Conservation (phyloP, 2,888 invertebrate species). For the Myopa tessellatipennis region DNA sequence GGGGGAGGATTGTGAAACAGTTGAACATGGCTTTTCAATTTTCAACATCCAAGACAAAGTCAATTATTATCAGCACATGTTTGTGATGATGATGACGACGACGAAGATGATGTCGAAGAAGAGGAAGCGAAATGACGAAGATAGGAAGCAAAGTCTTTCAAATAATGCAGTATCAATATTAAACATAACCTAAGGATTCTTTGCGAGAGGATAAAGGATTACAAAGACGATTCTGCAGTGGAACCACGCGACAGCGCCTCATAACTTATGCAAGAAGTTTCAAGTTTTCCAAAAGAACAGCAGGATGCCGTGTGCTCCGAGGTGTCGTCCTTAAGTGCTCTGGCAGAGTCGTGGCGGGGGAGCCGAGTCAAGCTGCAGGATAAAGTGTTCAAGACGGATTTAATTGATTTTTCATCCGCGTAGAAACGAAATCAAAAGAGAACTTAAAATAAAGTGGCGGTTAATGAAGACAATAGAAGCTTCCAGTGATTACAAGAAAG, state of each 20-base stretch:
- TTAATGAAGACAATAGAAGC: slow-evolving; percentile 32
- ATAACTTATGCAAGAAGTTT: slow-evolving; percentile 49
- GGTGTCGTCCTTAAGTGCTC: slow-evolving; percentile 39
- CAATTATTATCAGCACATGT: slow-evolving; percentile 59
- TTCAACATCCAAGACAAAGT: slow-evolving; percentile 66
- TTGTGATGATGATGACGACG: not conserved
- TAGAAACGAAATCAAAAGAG: not conserved
- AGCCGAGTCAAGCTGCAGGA: slow-evolving; percentile 2
- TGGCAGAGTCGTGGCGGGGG: not conserved
- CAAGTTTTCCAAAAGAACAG: slow-evolving; percentile 38
- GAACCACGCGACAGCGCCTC: slow-evolving; percentile 35
- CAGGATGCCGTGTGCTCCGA: not conserved
- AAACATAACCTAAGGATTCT: slow-evolving; percentile 23
- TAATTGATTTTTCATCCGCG: slow-evolving; percentile 35
- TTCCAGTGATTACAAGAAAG: not conserved
- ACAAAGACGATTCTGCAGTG: slow-evolving; percentile 23
- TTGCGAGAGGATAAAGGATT: slow-evolving; percentile 43
- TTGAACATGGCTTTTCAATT: slow-evolving; percentile 68
- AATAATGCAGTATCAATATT: slow-evolving; percentile 37
- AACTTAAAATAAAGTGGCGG: not conserved
- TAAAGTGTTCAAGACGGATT: slow-evolving; percentile 32
- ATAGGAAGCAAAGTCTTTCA: slow-evolving; percentile 10
- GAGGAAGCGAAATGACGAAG: slow-evolving; percentile 13
- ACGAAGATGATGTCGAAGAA: not conserved
- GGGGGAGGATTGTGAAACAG: slow-evolving; percentile 13